phyloP scores from a whole-genome alignment of 1,140 invertebrate species.

The Bacillus rossius region DNA sequence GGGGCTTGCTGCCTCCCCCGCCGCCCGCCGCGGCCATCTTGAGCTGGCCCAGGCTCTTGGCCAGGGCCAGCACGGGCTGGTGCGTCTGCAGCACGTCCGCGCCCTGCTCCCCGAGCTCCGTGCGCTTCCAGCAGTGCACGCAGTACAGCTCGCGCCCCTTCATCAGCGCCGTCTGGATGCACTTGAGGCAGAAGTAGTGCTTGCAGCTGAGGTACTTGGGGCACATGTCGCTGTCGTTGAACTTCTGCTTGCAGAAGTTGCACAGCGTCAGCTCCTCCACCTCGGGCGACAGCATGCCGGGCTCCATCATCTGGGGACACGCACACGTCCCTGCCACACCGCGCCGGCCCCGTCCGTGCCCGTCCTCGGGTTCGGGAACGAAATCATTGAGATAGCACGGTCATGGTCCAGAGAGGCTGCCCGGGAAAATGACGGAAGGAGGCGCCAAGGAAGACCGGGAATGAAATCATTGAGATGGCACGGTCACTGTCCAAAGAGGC shows the following conservation, averaged over 20 bases:
- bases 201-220: slow-evolving; percentile 70
- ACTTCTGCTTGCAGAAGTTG: slow-evolving; percentile 59
- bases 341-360: no score
- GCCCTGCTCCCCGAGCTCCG: slow-evolving; percentile 52
- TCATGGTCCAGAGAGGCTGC: no score
- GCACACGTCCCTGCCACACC: no score
- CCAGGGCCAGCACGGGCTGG: slow-evolving; percentile 54
- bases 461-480: no score
- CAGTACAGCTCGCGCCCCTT: slow-evolving; percentile 60
- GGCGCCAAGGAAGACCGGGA: no score
- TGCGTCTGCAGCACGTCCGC: slow-evolving; percentile 60
- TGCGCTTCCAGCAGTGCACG: slow-evolving; percentile 61
- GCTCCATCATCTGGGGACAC: slow-evolving; percentile 35
- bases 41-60: slow-evolving; percentile 52
- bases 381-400: no score
- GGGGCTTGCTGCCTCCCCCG: slow-evolving; percentile 32
- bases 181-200: slow-evolving; percentile 69
- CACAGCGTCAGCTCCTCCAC: slow-evolving; percentile 64
- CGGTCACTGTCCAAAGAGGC: no score
- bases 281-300: slow-evolving; percentile 47
- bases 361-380: no score
- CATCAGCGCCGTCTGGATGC: slow-evolving; percentile 56
- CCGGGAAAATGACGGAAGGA: no score
- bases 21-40: slow-evolving; percentile 37
- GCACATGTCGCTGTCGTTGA: slow-evolving; percentile 59